Conservation (phyloP, 2,113 vertebrate species). For the Fukomys damarensis region DNA sequence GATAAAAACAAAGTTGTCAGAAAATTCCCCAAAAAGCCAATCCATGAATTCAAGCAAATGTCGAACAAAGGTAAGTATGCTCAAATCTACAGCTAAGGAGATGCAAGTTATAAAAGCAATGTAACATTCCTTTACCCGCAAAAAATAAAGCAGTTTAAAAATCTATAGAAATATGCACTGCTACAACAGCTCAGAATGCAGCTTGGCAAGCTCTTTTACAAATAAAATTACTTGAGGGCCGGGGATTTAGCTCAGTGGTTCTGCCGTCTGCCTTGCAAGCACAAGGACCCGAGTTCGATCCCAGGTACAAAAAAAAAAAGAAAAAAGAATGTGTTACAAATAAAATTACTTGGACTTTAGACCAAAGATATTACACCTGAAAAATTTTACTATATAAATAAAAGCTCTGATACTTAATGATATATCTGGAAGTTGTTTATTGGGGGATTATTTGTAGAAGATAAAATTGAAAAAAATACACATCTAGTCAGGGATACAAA, state of each 20-base stretch:
- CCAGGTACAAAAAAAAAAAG: too few relatives aligned
- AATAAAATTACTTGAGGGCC: too few relatives aligned
- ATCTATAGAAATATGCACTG: constrained; percentile 6
- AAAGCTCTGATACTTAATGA: neutral
- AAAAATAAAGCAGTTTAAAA: neutral
- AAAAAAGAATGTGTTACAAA: too few relatives aligned
- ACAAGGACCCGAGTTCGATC: too few relatives aligned
- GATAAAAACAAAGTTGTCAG: neutral
- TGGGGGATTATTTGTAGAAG: neutral
- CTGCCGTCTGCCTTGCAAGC: too few relatives aligned
- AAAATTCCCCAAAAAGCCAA: neutral
- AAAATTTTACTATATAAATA: neutral
- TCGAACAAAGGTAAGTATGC: neutral
- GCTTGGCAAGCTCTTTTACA: constrained; percentile 1
- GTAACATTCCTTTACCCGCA: neutral
- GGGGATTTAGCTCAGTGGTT: too few relatives aligned
- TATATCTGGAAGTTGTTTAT: neutral
- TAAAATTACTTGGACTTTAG: neutral
- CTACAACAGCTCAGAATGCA: neutral
- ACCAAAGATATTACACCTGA: neutral
- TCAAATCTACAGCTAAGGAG: constrained; percentile 9
- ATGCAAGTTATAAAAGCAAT: neutral
- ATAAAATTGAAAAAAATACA: neutral
- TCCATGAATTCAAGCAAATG: neutral
- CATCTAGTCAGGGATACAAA: neutral